Evolutionary conservation across 2,888 invertebrate genomes (phyloP).

Genomic region (Melanargia galathea): DNA sequence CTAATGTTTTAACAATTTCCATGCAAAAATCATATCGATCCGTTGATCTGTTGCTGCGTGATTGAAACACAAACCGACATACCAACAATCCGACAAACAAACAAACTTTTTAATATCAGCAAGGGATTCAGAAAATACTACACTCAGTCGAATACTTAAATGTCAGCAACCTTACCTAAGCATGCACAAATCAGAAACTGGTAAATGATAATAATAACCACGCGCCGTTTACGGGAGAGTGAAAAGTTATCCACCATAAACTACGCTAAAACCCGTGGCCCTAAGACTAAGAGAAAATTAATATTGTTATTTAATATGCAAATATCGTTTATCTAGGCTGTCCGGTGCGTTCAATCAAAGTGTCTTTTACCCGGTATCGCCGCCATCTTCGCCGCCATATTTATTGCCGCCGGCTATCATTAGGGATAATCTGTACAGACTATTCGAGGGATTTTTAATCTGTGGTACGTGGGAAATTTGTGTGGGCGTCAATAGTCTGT

Average conservation of each 20-base stretch:
- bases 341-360: conserved; percentile 79
- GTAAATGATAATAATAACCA: conserved; percentile 4
- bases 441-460: conserved; percentile 50
- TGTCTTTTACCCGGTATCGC: conserved; percentile 76
- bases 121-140: no score
- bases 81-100: no score
- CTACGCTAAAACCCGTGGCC: conserved; percentile 31
- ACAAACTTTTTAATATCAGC: no score
- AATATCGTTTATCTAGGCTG: conserved; percentile 74
- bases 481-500: conserved; percentile 32
- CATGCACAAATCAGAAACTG: conserved; percentile 4
- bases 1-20: background rate
- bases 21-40: no score
- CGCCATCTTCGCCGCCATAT: conserved; percentile 67
- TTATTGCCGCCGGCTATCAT: conserved; percentile 66
- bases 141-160: no score
- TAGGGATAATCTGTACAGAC: conserved; percentile 60
- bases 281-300: conserved; percentile 58
- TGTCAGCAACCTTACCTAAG: no score
- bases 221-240: conserved; percentile 15
- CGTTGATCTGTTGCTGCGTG: no score
- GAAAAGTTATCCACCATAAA: conserved; percentile 24
- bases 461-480: conserved; percentile 40
- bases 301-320: conserved; percentile 79
- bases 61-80: no score